These are phyloP conservation scores for Rachycentron canadum DNA, from an alignment of 2,797 vertebrate species.

Conservation along the genomic window DNA sequence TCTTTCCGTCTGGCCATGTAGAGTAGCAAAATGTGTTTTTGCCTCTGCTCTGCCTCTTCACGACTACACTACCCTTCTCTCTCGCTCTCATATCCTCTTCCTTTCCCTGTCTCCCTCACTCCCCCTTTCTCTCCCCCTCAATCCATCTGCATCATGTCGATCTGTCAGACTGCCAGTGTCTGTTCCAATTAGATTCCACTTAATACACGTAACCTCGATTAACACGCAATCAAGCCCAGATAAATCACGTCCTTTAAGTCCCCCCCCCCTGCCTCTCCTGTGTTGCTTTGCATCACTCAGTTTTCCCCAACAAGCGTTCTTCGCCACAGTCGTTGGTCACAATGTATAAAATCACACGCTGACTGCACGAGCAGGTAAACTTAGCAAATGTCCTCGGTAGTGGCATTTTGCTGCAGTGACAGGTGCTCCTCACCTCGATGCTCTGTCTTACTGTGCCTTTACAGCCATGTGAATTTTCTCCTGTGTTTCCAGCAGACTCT, in stretches of 20 bases:
- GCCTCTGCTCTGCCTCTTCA: constrained; percentile 42
- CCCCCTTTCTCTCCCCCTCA: constrained; percentile 74
- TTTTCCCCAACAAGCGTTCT: constrained; percentile 80
- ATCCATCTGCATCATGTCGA: constrained; percentile 93
- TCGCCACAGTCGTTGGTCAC: constrained; percentile 60
- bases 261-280: constrained; percentile 81
- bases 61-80: constrained; percentile 37
- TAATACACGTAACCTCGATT: constrained; percentile 93
- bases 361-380: constrained; percentile 57
- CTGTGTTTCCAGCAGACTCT: constrained; percentile 63
- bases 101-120: constrained; percentile 57
- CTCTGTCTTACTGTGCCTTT: constrained; percentile 30
- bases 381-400: constrained; percentile 39
- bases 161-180: constrained; percentile 93
- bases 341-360: constrained; percentile 67
- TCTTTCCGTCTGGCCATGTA: constrained; percentile 4
- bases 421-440: constrained; percentile 56
- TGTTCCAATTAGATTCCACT: constrained; percentile 93
- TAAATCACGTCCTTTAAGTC: constrained; percentile 92
- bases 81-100: constrained; percentile 64
- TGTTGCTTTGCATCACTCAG: constrained; percentile 87
- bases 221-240: constrained; percentile 93
- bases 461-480: constrained; percentile 56
- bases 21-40: constrained; percentile 49
- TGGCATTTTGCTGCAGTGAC: constrained; percentile 47